Evolutionary conservation across 2,113 vertebrate genomes (phyloP).

Genomic region (Rhinopomastus cyanomelas): DNA sequence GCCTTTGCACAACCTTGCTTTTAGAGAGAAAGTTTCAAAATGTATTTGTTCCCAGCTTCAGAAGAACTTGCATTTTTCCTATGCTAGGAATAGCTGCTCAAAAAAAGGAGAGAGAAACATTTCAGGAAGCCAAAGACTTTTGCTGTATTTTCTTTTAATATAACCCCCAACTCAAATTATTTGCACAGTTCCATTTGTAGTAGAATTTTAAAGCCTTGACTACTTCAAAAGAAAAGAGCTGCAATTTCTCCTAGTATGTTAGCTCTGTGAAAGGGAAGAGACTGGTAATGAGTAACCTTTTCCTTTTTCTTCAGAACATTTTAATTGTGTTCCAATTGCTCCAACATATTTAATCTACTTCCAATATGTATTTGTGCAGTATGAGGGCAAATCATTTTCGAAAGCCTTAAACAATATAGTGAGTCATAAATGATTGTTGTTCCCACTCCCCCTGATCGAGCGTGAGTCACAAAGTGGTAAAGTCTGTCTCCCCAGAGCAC

Average conservation of each 20-base stretch:
- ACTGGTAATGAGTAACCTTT: slow-evolving; percentile 56
- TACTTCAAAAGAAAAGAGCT: slow-evolving; percentile 44
- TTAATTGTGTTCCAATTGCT: slow-evolving; percentile 70
- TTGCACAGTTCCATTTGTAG: slow-evolving; percentile 52
- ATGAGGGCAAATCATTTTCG: slow-evolving; percentile 56
- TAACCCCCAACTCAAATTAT: slow-evolving; percentile 40
- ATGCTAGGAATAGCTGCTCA: slow-evolving; percentile 18
- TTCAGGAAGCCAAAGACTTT: neutral
- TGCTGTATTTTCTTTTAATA: neutral
- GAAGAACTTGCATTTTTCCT: slow-evolving; percentile 4
- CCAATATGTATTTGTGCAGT: slow-evolving; percentile 57
- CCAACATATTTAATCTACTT: slow-evolving; percentile 66
- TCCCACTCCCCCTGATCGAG: neutral
- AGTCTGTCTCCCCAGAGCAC: slow-evolving; percentile 12
- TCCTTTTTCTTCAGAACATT: slow-evolving; percentile 63
- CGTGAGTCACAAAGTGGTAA: slow-evolving; percentile 43
- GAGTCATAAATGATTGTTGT: slow-evolving; percentile 65
- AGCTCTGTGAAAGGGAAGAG: slow-evolving; percentile 32
- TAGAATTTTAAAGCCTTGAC: slow-evolving; percentile 33
- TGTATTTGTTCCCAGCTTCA: neutral
- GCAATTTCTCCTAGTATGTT: slow-evolving; percentile 30
- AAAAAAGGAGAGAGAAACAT: neutral
- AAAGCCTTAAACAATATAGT: slow-evolving; percentile 59
- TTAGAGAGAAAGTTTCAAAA: slow-evolving; percentile 23
- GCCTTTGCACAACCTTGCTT: slow-evolving; percentile 24